These are phyloP conservation scores for Apis florea DNA, from an alignment of 1,140 invertebrate genomes.

Conservation along the genomic window DNA sequence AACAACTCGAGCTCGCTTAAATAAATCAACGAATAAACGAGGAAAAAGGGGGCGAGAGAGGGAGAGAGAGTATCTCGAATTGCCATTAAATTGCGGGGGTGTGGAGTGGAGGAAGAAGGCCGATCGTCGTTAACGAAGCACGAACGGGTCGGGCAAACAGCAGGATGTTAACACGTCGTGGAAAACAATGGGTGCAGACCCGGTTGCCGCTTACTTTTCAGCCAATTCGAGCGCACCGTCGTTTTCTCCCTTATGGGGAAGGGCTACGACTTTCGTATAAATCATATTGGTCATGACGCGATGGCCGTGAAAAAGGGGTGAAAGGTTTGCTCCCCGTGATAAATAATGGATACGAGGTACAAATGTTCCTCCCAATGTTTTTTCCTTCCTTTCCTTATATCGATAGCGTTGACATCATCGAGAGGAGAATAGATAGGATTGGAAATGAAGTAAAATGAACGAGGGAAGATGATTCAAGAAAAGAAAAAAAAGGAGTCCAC, in stretches of 20 bases:
- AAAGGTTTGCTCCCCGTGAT: too few relatives aligned
- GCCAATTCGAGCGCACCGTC: slow-evolving; percentile 46
- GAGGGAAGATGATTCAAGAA: too few relatives aligned
- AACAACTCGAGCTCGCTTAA: not conserved
- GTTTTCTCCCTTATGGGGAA: slow-evolving; percentile 17
- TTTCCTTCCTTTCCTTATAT: too few relatives aligned
- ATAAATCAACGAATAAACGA: slow-evolving; percentile 13
- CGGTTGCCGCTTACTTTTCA: slow-evolving; percentile 52
- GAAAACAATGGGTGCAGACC: slow-evolving; percentile 55
- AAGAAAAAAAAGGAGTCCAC: too few relatives aligned
- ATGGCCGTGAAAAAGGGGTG: not conserved
- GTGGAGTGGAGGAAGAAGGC: not conserved
- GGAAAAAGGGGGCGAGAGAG: too few relatives aligned
- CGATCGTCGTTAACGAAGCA: slow-evolving; percentile 37
- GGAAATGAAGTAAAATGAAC: too few relatives aligned
- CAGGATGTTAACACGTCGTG: slow-evolving; percentile 2
- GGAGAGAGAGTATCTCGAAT: not conserved
- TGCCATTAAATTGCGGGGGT: slow-evolving; percentile 18
- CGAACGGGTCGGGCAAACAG: slow-evolving; percentile 28
- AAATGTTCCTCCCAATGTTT: too few relatives aligned
- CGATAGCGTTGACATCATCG: too few relatives aligned
- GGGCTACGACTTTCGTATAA: slow-evolving; percentile 57
- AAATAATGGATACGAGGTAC: too few relatives aligned
- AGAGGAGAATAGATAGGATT: too few relatives aligned
- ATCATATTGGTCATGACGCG: slow-evolving; percentile 58